Evolutionary conservation across 2,797 vertebrate species (phyloP).

Genomic region (Sarcoramphus papa): DNA sequence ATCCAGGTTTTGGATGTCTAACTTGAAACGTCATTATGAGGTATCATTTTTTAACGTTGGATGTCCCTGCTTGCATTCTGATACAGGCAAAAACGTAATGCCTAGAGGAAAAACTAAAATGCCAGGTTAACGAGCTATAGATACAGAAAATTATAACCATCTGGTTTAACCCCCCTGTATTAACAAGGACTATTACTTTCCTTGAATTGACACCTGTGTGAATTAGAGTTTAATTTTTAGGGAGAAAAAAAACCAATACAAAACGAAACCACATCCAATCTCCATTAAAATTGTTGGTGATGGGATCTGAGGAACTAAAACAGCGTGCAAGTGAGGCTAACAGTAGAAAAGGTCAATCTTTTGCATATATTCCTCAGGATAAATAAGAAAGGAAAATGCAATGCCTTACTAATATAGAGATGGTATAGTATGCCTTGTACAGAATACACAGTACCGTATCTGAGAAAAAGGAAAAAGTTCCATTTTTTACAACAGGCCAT

Average conservation of each 20-base stretch:
- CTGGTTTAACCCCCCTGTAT: neutral
- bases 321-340: neutral
- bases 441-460: neutral
- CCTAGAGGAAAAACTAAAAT: neutral
- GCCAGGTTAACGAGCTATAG: fast-evolving
- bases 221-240: neutral
- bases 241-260: neutral
- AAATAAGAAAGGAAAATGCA: neutral
- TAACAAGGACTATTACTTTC: neutral
- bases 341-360: neutral
- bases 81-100: neutral
- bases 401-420: neutral
- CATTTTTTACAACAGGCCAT: neutral
- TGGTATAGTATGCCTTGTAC: neutral
- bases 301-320: neutral
- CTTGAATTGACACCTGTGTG: neutral
- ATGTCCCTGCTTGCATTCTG: neutral
- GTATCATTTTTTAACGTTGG: neutral
- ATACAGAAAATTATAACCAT: neutral
- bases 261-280: neutral
- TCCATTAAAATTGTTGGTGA: neutral
- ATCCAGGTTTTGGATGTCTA: neutral
- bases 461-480: neutral
- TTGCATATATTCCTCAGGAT: neutral
- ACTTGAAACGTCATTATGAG: neutral